A percentile compares a stretch with the other conserved stretches of the same genome.
These are phyloP conservation scores for Setophaga kirtlandii DNA, from an alignment of 2,113 vertebrate genomes.

Conservation along the genomic window DNA sequence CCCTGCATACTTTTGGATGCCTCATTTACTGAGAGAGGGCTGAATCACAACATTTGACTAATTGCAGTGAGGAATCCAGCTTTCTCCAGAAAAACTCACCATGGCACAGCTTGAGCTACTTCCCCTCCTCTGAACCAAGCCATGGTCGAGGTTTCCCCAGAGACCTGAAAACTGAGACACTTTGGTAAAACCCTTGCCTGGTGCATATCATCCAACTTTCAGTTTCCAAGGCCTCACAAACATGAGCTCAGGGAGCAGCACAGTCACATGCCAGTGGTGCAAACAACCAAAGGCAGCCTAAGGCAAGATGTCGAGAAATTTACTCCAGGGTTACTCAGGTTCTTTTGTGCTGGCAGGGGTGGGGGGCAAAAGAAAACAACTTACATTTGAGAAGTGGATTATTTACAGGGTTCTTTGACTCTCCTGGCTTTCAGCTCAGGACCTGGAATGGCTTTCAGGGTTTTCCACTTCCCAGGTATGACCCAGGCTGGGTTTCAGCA, in stretches of 20 bases:
- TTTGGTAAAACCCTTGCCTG: not conserved
- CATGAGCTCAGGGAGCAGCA: not conserved
- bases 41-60: not conserved
- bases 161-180: not conserved
- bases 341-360: rapidly evolving
- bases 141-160: rapidly evolving
- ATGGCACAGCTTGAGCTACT: not conserved
- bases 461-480: not conserved
- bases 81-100: not conserved
- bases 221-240: not conserved
- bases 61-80: not conserved
- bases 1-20: not conserved
- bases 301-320: not conserved
- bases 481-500: not conserved
- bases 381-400: not conserved
- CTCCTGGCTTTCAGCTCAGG: not conserved
- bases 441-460: not conserved
- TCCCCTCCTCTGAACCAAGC: not conserved
- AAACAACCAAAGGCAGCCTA: not conserved
- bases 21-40: not conserved
- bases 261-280: not conserved
- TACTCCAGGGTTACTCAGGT: not conserved
- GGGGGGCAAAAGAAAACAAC: not conserved
- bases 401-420: not conserved
- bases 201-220: not conserved